phyloP scores from a whole-genome alignment of 2,888 invertebrate genomes.

The Tolmerus cingulatus region DNA sequence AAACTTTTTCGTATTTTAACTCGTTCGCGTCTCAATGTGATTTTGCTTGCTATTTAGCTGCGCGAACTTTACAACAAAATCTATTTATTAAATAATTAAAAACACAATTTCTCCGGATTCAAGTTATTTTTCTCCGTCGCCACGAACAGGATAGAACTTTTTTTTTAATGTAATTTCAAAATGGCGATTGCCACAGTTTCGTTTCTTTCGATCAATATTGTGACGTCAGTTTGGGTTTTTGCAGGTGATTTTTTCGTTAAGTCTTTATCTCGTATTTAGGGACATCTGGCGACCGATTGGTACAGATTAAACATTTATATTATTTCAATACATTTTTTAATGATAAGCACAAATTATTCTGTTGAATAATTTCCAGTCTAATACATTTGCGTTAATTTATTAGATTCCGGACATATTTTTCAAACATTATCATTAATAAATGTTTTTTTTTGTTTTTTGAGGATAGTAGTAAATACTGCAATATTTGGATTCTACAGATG shows the following conservation, averaged over 20 bases:
- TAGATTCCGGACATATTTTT: too few species aligned
- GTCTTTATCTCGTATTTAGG: neutral
- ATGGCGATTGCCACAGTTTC: conserved; percentile 49
- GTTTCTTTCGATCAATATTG: conserved; percentile 46
- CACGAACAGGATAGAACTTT: conserved; percentile 53
- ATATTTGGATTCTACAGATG: too few species aligned
- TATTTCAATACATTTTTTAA: neutral
- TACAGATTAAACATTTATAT: neutral
- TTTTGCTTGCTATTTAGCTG: neutral
- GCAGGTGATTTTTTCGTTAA: neutral
- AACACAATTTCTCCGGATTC: conserved; percentile 4
- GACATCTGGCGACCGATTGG: neutral
- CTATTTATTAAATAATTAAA: conserved; percentile 23
- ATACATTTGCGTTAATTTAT: neutral
- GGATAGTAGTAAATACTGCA: too few species aligned
- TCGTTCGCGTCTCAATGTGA: neutral
- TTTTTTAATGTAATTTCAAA: conserved; percentile 52
- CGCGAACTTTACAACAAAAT: neutral
- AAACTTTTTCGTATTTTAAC: conserved; percentile 9
- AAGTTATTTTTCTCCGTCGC: conserved; percentile 46
- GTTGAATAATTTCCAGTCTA: neutral
- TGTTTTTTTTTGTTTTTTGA: too few species aligned
- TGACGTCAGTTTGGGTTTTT: conserved; percentile 41
- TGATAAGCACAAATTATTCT: neutral
- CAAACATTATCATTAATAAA: too few species aligned